These are phyloP conservation scores for Melanostoma scalare DNA, from an alignment of 2,888 invertebrate genomes.

Conservation along the genomic window DNA sequence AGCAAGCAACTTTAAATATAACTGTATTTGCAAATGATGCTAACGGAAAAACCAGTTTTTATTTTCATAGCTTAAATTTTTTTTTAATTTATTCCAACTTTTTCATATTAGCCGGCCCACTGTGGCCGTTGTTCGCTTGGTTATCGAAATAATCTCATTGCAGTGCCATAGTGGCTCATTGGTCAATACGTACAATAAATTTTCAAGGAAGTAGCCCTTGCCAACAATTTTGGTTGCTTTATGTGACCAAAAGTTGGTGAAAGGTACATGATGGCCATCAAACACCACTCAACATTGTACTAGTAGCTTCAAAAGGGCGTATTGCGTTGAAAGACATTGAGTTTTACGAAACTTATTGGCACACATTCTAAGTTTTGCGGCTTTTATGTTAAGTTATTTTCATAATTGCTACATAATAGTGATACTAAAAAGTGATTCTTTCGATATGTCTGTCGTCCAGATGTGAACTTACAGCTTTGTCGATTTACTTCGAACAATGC, in stretches of 20 bases:
- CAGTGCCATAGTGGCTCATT: slow-evolving; percentile 56
- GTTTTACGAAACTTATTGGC: slow-evolving; percentile 12
- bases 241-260: slow-evolving; percentile 52
- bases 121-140: slow-evolving; percentile 18
- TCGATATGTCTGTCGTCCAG: too few relatives aligned
- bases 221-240: slow-evolving; percentile 69
- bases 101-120: slow-evolving; percentile 13
- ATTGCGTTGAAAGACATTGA: slow-evolving; percentile 26
- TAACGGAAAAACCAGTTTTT: too few relatives aligned
- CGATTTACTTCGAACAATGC: too few relatives aligned
- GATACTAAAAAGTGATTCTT: too few relatives aligned
- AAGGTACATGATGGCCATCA: slow-evolving; percentile 66
- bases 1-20: too few relatives aligned
- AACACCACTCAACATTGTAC: slow-evolving; percentile 25
- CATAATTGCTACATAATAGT: too few relatives aligned
- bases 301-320: slow-evolving; percentile 42
- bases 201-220: slow-evolving; percentile 61
- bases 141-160: slow-evolving; percentile 44
- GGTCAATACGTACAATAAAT: slow-evolving; percentile 50
- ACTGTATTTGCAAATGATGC: too few relatives aligned
- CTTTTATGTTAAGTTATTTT: too few relatives aligned
- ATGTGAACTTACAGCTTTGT: too few relatives aligned
- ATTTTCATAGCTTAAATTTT: too few relatives aligned
- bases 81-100: too few relatives aligned
- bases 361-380: too few relatives aligned